Evolutionary conservation across 2,888 invertebrate genomes (phyloP).

Genomic region (Nomada ruficornis): DNA sequence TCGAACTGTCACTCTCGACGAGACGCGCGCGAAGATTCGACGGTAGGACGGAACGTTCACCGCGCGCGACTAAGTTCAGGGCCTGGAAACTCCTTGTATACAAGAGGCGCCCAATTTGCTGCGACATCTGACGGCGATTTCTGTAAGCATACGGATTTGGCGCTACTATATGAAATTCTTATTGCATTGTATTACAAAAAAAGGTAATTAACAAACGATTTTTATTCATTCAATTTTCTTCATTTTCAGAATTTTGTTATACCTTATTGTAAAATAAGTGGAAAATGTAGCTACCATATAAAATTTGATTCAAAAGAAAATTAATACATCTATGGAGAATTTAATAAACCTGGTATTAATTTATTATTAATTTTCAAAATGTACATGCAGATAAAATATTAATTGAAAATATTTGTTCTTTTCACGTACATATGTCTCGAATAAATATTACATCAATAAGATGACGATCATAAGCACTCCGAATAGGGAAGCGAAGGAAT

Average conservation of each 20-base stretch:
- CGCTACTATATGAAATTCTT: constrained; percentile 32
- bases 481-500: too few relatives aligned
- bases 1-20: constrained; percentile 67
- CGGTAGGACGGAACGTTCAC: constrained; percentile 70
- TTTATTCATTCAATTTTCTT: not conserved
- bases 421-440: too few relatives aligned
- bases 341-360: too few relatives aligned
- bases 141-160: not conserved
- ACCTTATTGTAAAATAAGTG: not conserved
- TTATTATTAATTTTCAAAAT: too few relatives aligned
- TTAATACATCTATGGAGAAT: too few relatives aligned
- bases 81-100: constrained; percentile 63
- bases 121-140: constrained; percentile 44
- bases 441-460: too few relatives aligned
- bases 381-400: too few relatives aligned
- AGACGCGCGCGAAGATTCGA: constrained; percentile 67
- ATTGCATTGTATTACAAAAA: not conserved
- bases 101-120: constrained; percentile 40
- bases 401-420: too few relatives aligned
- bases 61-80: constrained; percentile 72
- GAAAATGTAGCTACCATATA: not conserved
- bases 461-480: too few relatives aligned
- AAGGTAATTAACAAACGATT: not conserved
- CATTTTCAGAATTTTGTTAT: not conserved
- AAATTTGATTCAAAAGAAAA: not conserved